Conservation (phyloP, 2,888 invertebrate genomes). For the Stegophylla sp. region DNA sequence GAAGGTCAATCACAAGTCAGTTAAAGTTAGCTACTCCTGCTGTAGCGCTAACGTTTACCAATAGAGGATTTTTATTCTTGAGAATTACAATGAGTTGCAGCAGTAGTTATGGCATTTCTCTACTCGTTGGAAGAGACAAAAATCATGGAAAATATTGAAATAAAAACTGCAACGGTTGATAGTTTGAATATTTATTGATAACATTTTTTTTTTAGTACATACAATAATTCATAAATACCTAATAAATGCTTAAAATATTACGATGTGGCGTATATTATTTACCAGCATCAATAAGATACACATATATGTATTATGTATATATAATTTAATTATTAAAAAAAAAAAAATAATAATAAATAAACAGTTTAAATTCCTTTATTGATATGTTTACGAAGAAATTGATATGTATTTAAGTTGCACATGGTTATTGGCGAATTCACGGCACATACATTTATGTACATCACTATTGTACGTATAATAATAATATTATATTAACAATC, state of each 20-base stretch:
- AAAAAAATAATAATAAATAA: constrained; percentile 34
- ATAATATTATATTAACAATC: too few relatives aligned
- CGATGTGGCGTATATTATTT: constrained; percentile 21
- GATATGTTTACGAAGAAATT: constrained; percentile 50
- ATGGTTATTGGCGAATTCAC: constrained; percentile 37
- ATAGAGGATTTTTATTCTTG: too few relatives aligned
- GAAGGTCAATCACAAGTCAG: too few relatives aligned
- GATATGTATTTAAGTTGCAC: constrained; percentile 46
- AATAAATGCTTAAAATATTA: constrained; percentile 50
- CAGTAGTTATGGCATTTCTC: too few relatives aligned
- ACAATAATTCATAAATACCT: constrained; percentile 53
- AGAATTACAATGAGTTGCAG: too few relatives aligned
- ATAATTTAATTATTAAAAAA: constrained; percentile 31
- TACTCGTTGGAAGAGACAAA: too few relatives aligned
- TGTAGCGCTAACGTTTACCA: too few relatives aligned
- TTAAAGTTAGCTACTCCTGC: too few relatives aligned
- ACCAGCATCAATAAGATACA: constrained; percentile 18
- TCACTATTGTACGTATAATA: background rate
- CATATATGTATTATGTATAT: constrained; percentile 12
- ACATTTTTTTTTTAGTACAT: constrained; percentile 40
- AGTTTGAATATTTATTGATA: constrained; percentile 56
- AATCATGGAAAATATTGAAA: background rate
- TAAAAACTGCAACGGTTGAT: background rate
- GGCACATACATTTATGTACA: background rate
- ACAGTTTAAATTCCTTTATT: constrained; percentile 48